Conservation (phyloP, 2,888 invertebrate genomes). For the Aphodius sticticus region DNA sequence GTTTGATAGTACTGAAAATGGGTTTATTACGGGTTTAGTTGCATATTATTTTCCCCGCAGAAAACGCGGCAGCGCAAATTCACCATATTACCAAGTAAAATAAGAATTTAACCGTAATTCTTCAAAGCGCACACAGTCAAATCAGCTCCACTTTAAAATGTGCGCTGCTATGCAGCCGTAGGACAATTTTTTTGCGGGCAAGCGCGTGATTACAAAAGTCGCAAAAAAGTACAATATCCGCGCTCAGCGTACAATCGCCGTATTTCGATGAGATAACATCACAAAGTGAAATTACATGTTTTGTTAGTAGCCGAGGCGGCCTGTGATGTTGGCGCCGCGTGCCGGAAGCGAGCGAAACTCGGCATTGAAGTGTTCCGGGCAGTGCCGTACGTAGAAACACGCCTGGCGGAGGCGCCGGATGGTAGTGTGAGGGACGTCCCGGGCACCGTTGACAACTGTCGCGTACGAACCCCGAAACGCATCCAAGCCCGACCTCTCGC, state of each 20-base stretch:
- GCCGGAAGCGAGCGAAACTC: neutral
- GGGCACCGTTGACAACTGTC: neutral
- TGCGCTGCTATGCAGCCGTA: neutral
- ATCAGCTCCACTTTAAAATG: neutral
- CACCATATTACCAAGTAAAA: neutral
- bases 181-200: neutral
- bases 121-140: neutral
- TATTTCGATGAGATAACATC: conserved; percentile 4
- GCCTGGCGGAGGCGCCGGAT: neutral
- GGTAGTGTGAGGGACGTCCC: neutral
- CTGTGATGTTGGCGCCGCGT: neutral
- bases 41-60: too few relatives aligned
- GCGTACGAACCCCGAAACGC: conserved; percentile 18
- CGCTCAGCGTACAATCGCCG: neutral
- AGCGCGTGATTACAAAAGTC: neutral
- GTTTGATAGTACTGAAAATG: too few relatives aligned
- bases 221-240: neutral
- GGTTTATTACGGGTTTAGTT: too few relatives aligned
- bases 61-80: too few relatives aligned
- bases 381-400: neutral
- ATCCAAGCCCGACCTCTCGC: conserved; percentile 22
- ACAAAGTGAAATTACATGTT: conserved; percentile 4
- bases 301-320: neutral
- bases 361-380: conserved; percentile 4
- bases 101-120: neutral